phyloP scores from a whole-genome alignment of 2,113 vertebrate species.

The Tachycineta bicolor region DNA sequence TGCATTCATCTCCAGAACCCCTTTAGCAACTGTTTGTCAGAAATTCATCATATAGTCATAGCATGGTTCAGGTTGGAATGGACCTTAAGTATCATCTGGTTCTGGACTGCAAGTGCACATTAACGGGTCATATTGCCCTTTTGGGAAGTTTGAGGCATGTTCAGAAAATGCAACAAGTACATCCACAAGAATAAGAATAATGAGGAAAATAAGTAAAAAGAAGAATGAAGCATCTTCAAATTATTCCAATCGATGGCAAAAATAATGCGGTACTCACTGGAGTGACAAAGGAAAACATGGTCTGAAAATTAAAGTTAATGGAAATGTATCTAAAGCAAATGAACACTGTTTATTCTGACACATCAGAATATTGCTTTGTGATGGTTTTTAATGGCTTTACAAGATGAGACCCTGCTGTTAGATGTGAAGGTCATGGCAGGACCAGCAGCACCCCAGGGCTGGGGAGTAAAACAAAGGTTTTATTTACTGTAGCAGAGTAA shows the following conservation, averaged over 20 bases:
- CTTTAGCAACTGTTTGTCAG: neutral
- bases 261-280: neutral
- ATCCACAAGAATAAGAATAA: neutral
- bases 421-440: neutral
- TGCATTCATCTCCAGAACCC: neutral
- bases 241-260: neutral
- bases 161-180: neutral
- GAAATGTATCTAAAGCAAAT: neutral
- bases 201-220: neutral
- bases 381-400: neutral
- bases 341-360: neutral
- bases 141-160: neutral
- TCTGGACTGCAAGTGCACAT: neutral
- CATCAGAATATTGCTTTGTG: neutral
- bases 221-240: neutral
- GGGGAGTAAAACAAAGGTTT: neutral
- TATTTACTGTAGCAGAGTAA: neutral
- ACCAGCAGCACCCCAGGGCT: neutral
- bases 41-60: neutral
- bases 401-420: neutral
- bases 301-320: neutral
- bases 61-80: neutral
- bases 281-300: neutral
- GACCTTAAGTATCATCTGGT: neutral
- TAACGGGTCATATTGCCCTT: neutral